These are phyloP conservation scores for Peromyscus aztecus DNA, from an alignment of 2,797 vertebrate species.

Conservation along the genomic window DNA sequence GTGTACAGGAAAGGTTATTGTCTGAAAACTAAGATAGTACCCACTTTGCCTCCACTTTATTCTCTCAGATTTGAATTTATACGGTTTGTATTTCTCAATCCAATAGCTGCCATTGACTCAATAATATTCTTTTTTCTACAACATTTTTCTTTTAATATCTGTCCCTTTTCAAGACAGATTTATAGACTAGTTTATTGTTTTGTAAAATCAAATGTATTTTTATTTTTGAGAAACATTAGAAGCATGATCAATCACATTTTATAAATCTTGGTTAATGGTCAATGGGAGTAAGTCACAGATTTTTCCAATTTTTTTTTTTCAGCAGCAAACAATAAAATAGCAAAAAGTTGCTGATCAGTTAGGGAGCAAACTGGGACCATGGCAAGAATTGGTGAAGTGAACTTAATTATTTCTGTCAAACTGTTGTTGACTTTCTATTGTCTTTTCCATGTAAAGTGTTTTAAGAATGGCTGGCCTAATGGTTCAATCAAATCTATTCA, in stretches of 20 bases:
- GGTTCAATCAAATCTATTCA: neutral
- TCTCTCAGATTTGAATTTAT: conserved; percentile 71
- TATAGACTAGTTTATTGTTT: conserved; percentile 14
- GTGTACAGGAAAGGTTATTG: conserved; percentile 54
- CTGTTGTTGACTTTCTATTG: conserved; percentile 19
- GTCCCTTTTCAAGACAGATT: conserved; percentile 7
- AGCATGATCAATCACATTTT: neutral
- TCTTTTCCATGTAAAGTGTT: neutral
- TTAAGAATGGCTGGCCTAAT: neutral
- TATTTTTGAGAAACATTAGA: conserved; percentile 26
- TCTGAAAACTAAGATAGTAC: conserved; percentile 66
- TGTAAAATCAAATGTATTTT: conserved; percentile 20
- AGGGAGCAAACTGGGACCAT: neutral
- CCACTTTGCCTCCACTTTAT: conserved; percentile 74
- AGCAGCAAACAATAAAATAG: neutral
- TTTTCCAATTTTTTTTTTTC: neutral
- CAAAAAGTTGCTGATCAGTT: neutral
- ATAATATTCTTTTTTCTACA: neutral
- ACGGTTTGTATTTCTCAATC: conserved; percentile 79
- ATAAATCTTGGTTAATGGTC: neutral
- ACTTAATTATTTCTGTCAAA: neutral
- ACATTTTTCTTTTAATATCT: conserved; percentile 19
- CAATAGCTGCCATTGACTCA: neutral
- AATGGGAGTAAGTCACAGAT: conserved; percentile 45
- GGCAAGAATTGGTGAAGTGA: neutral